A percentile compares a stretch with the other conserved stretches of the same genome.
phyloP scores from a whole-genome alignment of 2,888 invertebrate genomes.

The Cataglyphis livida region DNA sequence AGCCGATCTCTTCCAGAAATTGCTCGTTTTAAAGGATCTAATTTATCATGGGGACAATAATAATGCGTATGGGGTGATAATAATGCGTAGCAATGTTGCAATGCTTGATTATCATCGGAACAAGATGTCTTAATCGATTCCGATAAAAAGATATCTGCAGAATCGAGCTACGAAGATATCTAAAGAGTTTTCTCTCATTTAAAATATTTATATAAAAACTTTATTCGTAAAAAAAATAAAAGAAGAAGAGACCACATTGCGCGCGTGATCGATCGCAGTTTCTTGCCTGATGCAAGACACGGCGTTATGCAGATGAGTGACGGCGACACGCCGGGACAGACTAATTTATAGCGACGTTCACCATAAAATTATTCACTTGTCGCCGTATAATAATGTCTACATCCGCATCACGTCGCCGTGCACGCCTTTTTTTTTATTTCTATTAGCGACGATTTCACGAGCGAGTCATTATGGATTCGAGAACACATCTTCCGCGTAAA shows the following conservation, averaged over 20 bases:
- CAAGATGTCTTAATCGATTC: background rate
- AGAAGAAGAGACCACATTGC: background rate
- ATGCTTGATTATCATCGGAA: background rate
- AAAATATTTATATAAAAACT: background rate
- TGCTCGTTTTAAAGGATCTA: background rate
- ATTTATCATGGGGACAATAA: constrained; percentile 4
- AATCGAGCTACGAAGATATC: background rate
- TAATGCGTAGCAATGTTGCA: background rate
- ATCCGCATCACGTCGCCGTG: constrained; percentile 32
- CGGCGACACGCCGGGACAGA: constrained; percentile 53
- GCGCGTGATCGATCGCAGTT: constrained; percentile 34
- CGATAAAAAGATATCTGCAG: background rate
- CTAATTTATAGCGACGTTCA: constrained; percentile 76
- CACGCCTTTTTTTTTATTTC: constrained; percentile 20
- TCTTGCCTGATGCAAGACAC: constrained; percentile 50
- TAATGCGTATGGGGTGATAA: background rate
- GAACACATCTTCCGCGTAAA: background rate
- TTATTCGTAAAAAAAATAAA: background rate
- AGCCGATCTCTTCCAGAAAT: constrained; percentile 22
- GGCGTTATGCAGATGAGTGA: constrained; percentile 73
- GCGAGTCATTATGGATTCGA: background rate
- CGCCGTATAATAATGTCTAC: constrained; percentile 70
- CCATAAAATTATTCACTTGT: constrained; percentile 76
- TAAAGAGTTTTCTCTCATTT: background rate
- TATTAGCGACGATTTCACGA: constrained; percentile 29